These are phyloP conservation scores for Chelonus insularis DNA, from an alignment of 1,140 invertebrate genomes.

Conservation along the genomic window DNA sequence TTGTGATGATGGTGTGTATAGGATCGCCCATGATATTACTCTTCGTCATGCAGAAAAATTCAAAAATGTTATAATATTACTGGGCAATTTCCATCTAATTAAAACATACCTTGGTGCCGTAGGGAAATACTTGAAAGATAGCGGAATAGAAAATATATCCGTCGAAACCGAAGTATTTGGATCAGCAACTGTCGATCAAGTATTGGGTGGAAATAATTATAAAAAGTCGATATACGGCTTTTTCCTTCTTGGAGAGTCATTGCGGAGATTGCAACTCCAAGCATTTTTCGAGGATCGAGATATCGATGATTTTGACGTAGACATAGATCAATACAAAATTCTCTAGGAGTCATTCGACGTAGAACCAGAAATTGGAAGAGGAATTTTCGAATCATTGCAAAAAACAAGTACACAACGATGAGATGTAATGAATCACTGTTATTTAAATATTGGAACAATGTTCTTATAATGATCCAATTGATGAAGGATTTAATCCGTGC, in stretches of 20 bases:
- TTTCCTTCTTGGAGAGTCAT: slow-evolving; percentile 14
- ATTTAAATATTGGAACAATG: slow-evolving; percentile 9
- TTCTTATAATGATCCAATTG: slow-evolving; percentile 11
- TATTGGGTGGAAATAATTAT: slow-evolving; percentile 25
- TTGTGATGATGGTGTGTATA: slow-evolving; percentile 21
- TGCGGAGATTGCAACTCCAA: slow-evolving; percentile 23
- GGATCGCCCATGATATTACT: slow-evolving; percentile 4
- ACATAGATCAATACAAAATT: background rate
- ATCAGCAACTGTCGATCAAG: slow-evolving; percentile 15
- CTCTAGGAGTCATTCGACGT: slow-evolving; percentile 12
- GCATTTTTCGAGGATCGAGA: slow-evolving; percentile 15
- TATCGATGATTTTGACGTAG: slow-evolving; percentile 1
- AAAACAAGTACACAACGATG: background rate
- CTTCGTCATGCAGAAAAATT: slow-evolving; percentile 17
- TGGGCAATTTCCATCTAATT: slow-evolving; percentile 26
- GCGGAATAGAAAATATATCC: slow-evolving; percentile 27
- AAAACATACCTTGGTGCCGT: slow-evolving; percentile 22
- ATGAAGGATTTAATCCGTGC: slow-evolving; percentile 15
- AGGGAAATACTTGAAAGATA: slow-evolving; percentile 26
- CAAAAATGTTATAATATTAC: slow-evolving; percentile 21
- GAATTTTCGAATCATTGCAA: too few species aligned
- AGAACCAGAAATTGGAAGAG: too few species aligned
- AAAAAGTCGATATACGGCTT: slow-evolving; percentile 22
- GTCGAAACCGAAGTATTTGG: slow-evolving; percentile 23
- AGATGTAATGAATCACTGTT: slow-evolving; percentile 6